Percentiles rank a stretch among this genome's conserved stretches.
Conservation (phyloP, 2,113 vertebrate genomes). For the Crypturellus undulatus region DNA sequence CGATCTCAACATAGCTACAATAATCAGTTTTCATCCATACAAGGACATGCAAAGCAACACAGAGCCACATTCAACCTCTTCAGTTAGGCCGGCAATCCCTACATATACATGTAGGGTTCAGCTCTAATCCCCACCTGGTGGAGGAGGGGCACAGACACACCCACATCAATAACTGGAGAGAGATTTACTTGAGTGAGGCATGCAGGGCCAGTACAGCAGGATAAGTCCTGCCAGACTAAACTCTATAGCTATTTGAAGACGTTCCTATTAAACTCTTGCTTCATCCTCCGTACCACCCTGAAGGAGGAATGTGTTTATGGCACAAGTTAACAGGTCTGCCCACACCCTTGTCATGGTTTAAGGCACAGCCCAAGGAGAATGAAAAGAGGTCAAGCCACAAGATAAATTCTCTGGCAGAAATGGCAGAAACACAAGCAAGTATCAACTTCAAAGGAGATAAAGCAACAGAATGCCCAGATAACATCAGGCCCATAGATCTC, state of each 20-base stretch:
- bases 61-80: neutral
- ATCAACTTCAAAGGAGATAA: neutral
- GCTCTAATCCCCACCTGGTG: neutral
- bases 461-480: neutral
- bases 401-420: conserved; percentile 25
- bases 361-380: conserved; percentile 41
- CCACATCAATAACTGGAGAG: conserved; percentile 33
- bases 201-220: conserved; percentile 50
- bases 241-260: conserved; percentile 53
- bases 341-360: conserved; percentile 55
- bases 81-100: conserved; percentile 26
- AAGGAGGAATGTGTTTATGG: conserved; percentile 69
- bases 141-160: conserved; percentile 25
- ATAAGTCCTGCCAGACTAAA: conserved; percentile 6
- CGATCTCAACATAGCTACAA: conserved; percentile 24
- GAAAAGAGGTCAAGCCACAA: conserved; percentile 59
- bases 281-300: conserved; percentile 60
- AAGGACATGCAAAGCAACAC: neutral
- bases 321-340: conserved; percentile 52
- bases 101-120: neutral
- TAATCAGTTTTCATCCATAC: conserved; percentile 6
- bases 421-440: neutral
- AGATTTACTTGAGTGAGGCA: conserved; percentile 44
- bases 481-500: neutral
- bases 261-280: conserved; percentile 68